phyloP scores from a whole-genome alignment of 2,797 vertebrate genomes.

The Chaunax sp. region DNA sequence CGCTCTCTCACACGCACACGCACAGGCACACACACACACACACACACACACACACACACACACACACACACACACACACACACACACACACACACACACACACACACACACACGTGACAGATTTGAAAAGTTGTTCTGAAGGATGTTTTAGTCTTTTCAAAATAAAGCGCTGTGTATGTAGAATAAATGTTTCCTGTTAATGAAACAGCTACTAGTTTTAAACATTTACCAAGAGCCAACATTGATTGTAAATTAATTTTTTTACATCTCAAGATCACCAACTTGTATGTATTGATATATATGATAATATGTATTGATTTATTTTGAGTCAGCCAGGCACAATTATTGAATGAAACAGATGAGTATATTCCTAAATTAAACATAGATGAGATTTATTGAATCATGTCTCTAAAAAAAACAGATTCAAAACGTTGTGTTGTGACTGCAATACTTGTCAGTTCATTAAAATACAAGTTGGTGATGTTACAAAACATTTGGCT shows the following conservation, averaged over 20 bases:
- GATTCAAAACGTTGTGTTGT: no score
- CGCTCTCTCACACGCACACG: neutral
- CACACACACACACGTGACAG: neutral
- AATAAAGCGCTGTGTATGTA: neutral
- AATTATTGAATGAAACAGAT: neutral
- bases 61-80: no score
- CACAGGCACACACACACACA: neutral
- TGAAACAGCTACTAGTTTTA: neutral
- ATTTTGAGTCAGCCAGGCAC: neutral
- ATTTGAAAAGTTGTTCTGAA: neutral
- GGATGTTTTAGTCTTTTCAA: neutral
- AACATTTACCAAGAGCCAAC: neutral
- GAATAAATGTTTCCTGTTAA: conserved; percentile 5
- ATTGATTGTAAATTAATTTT: conserved; percentile 1
- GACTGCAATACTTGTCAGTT: no score
- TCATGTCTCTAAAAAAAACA: neutral
- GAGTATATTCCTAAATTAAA: neutral
- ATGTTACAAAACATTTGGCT: neutral
- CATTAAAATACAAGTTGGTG: neutral
- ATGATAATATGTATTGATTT: neutral
- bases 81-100: neutral
- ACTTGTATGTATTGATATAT: no score
- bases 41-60: no score
- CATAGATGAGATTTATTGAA: neutral
- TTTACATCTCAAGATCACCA: no score